Conservation (phyloP, 1,140 invertebrate genomes). For the Mizuhopecten yessoensis region DNA sequence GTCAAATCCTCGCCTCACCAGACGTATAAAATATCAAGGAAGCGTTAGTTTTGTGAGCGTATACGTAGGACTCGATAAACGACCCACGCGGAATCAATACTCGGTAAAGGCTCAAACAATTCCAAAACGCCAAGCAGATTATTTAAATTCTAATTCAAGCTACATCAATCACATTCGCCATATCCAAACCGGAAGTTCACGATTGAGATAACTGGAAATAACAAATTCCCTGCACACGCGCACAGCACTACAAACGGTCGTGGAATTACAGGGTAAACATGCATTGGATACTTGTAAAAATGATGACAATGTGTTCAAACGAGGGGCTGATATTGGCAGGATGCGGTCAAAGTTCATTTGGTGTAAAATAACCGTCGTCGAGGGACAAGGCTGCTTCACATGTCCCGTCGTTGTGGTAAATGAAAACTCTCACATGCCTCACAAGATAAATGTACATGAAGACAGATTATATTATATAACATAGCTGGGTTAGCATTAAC, state of each 20-base stretch:
- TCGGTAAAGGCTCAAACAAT: not conserved
- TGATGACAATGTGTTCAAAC: too few relatives aligned
- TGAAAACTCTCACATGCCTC: too few relatives aligned
- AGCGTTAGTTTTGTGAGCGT: not conserved
- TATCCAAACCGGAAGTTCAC: not conserved
- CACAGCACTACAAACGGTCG: not conserved
- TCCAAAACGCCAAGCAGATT: not conserved
- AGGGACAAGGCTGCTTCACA: too few relatives aligned
- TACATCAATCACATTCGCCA: constrained; percentile 14
- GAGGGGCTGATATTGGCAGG: too few relatives aligned
- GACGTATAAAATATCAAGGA: not conserved
- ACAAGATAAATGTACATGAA: too few relatives aligned
- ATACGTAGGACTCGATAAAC: not conserved
- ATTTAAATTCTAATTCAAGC: not conserved
- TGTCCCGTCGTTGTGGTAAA: too few relatives aligned
- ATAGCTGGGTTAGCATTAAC: too few relatives aligned
- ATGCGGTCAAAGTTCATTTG: too few relatives aligned
- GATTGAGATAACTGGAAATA: not conserved
- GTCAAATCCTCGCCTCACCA: not conserved
- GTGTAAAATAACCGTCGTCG: too few relatives aligned
- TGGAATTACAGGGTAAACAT: too few relatives aligned
- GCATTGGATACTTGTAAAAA: too few relatives aligned
- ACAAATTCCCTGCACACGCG: not conserved
- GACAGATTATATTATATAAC: too few relatives aligned
- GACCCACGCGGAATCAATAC: not conserved